Conservation (phyloP, 2,797 vertebrate genomes). For the Kryptolebias ocellatus region DNA sequence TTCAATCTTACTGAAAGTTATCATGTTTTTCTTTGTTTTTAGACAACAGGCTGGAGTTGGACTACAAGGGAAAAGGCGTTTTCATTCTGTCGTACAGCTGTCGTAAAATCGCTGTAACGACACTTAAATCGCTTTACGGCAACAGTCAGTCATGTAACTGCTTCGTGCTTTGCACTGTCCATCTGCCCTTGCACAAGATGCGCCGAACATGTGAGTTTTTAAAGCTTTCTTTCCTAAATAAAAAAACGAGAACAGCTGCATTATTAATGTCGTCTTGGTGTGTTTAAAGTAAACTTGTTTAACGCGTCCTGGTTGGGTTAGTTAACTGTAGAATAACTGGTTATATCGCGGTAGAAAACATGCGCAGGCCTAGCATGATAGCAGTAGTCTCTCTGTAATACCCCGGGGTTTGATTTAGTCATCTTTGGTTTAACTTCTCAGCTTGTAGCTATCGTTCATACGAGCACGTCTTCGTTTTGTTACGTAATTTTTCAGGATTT, state of each 20-base stretch:
- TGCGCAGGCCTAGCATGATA: not conserved
- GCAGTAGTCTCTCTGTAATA: too few species aligned
- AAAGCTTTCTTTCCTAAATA: not conserved
- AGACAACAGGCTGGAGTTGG: too few species aligned
- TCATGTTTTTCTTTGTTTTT: too few species aligned
- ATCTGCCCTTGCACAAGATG: slow-evolving; percentile 52
- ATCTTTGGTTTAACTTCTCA: not conserved
- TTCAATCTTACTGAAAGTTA: too few species aligned
- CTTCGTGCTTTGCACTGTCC: accelerated
- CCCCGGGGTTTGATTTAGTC: not conserved
- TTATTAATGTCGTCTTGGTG: not conserved
- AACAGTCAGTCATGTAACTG: not conserved
- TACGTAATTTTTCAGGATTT: too few species aligned
- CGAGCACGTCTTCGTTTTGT: not conserved
- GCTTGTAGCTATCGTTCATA: not conserved
- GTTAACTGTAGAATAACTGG: not conserved
- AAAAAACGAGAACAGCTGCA: accelerated
- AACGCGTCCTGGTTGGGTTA: not conserved
- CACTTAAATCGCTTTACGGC: slow-evolving; percentile 45
- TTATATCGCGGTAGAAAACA: not conserved
- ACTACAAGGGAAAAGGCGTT: not conserved
- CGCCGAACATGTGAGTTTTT: slow-evolving; percentile 26
- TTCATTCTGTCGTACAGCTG: slow-evolving; percentile 48
- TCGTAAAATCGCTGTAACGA: slow-evolving; percentile 3
- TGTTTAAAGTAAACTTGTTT: not conserved